phyloP scores from a whole-genome alignment of 2,113 vertebrate species.

The Hydropotes inermis region DNA sequence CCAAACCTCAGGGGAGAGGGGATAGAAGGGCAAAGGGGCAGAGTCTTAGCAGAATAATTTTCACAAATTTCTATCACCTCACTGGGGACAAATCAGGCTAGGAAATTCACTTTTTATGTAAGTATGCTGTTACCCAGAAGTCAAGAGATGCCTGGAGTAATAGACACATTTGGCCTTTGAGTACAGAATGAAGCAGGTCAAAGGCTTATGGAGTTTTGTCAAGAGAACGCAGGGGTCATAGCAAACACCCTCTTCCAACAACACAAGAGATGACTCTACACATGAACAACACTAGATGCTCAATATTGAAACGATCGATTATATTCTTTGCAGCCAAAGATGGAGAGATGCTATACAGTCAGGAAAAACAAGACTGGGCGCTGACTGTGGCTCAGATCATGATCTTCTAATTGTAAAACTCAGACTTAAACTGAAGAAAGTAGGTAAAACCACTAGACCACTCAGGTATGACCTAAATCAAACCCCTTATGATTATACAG shows the following conservation, averaged over 20 bases:
- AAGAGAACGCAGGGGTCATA: background rate
- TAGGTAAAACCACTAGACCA: background rate
- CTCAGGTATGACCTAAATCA: background rate
- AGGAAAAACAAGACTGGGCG: background rate
- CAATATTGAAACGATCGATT: background rate
- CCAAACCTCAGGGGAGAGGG: background rate
- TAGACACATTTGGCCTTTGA: background rate
- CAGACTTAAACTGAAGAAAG: background rate
- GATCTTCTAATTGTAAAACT: background rate
- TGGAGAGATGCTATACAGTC: background rate
- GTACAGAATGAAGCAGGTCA: background rate
- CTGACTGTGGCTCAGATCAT: background rate
- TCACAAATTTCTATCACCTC: background rate
- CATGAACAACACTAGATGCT: background rate
- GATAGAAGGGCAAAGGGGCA: background rate
- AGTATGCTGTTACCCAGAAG: background rate
- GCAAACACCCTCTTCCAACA: background rate
- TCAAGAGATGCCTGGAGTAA: background rate
- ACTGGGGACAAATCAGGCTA: background rate
- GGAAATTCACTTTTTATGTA: background rate
- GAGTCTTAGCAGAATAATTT: background rate
- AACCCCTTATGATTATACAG: background rate
- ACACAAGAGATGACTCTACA: background rate
- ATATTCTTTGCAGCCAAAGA: background rate
- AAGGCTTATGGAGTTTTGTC: background rate